A percentile compares a stretch with the other conserved stretches of the same genome.
Conservation (phyloP, 2,888 invertebrate species). For the Disparrhopalites patrizii region DNA sequence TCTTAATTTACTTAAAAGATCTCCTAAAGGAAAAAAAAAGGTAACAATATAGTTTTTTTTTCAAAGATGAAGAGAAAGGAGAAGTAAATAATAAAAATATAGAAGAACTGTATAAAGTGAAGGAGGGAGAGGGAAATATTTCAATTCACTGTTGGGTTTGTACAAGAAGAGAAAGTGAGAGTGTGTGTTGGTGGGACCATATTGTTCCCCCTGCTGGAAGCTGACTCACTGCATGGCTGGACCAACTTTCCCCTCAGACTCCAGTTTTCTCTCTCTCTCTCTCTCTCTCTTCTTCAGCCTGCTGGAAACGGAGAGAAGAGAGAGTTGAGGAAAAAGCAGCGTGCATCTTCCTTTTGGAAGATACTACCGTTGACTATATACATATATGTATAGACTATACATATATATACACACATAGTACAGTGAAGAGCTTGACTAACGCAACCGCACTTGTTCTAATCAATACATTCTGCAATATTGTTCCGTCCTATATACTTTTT, state of each 20-base stretch:
- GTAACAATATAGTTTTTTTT: no score
- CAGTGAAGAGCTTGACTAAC: conserved; percentile 16
- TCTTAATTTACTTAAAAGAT: no score
- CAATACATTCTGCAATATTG: conserved; percentile 23
- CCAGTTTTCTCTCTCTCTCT: background rate
- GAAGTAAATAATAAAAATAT: no score
- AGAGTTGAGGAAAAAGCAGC: conserved; percentile 11
- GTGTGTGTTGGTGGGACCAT: conserved; percentile 3
- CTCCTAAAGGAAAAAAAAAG: no score
- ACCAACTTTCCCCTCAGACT: conserved; percentile 29
- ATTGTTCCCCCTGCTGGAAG: background rate
- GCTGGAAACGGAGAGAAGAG: background rate
- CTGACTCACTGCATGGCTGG: conserved; percentile 15
- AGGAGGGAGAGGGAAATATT: no score
- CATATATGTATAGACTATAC: background rate
- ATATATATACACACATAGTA: no score
- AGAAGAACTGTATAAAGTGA: no score
- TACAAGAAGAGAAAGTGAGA: background rate
- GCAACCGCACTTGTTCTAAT: conserved; percentile 26
- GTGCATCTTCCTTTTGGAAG: conserved; percentile 13
- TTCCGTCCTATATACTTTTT: no score
- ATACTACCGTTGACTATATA: background rate
- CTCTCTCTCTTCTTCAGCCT: no score
- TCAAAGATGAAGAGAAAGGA: no score
- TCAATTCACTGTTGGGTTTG: no score